A percentile compares a stretch with the other conserved stretches of the same genome.
phyloP scores from a whole-genome alignment of 2,113 vertebrate species.

The Calyptommatus sinebrachiatus region DNA sequence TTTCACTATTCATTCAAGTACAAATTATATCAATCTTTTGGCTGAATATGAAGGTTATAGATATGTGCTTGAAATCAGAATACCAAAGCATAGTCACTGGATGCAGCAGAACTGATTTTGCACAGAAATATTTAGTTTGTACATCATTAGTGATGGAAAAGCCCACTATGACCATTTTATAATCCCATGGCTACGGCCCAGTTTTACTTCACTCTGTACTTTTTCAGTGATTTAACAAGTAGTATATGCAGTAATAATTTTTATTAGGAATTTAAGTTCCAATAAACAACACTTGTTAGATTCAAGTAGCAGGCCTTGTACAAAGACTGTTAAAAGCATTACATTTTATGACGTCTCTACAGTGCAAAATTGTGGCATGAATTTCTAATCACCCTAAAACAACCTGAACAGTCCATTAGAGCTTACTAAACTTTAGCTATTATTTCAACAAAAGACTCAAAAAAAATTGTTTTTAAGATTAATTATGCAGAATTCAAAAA shows the following conservation, averaged over 20 bases:
- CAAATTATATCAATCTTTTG: not conserved
- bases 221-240: too few relatives aligned
- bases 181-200: not conserved
- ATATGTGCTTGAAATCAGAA: not conserved
- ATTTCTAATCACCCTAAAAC: fast-evolving
- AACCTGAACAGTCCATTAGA: not conserved
- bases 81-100: not conserved
- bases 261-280: not conserved
- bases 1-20: not conserved
- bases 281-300: not conserved
- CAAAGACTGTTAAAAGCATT: not conserved
- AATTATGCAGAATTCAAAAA: not conserved
- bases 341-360: not conserved
- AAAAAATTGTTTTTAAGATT: not conserved
- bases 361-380: not conserved
- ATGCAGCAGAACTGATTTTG: not conserved
- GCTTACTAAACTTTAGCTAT: fast-evolving
- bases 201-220: not conserved
- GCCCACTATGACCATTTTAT: not conserved
- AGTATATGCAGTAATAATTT: too few relatives aligned
- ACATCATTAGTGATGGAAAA: not conserved
- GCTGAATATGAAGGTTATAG: not conserved
- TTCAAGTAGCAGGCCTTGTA: not conserved
- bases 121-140: not conserved
- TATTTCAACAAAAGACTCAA: not conserved